Evolutionary conservation across 2,113 vertebrate genomes (phyloP).

Genomic region (Mesocricetus auratus): DNA sequence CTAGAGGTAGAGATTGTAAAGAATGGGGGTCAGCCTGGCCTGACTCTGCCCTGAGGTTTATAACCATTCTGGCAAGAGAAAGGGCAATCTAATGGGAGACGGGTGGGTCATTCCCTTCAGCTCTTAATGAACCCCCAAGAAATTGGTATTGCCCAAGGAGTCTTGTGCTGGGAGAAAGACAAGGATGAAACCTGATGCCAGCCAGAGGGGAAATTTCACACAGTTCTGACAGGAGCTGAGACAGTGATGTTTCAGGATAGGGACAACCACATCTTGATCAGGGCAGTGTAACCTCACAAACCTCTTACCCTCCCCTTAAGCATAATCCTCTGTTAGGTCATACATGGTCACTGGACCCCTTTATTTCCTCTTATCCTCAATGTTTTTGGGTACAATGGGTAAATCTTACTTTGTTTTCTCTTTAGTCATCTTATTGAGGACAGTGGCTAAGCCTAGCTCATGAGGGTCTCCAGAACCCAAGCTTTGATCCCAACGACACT

Average conservation of each 20-base stretch:
- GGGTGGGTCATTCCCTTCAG: not conserved
- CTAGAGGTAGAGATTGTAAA: not conserved
- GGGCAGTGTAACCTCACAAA: not conserved
- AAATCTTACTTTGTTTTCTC: not conserved
- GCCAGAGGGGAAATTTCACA: not conserved
- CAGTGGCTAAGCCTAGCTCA: not conserved
- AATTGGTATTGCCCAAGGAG: not conserved
- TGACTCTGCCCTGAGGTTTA: not conserved
- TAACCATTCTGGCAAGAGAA: not conserved
- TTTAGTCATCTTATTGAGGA: not conserved
- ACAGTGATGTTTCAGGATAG: not conserved
- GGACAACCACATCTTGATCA: too few species aligned
- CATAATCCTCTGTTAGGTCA: not conserved
- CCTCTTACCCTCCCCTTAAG: not conserved
- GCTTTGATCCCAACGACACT: not conserved
- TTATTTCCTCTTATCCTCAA: not conserved
- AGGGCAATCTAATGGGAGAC: not conserved
- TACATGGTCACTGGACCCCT: not conserved
- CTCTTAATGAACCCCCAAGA: not conserved
- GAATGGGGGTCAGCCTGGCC: not conserved
- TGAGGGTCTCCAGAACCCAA: not conserved
- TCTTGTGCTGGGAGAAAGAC: not conserved
- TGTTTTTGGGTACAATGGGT: not conserved
- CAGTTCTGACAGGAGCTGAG: not conserved
- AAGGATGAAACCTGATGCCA: not conserved